Evolutionary conservation across 2,888 invertebrate species (phyloP).

Genomic region (Metellina segmentata): DNA sequence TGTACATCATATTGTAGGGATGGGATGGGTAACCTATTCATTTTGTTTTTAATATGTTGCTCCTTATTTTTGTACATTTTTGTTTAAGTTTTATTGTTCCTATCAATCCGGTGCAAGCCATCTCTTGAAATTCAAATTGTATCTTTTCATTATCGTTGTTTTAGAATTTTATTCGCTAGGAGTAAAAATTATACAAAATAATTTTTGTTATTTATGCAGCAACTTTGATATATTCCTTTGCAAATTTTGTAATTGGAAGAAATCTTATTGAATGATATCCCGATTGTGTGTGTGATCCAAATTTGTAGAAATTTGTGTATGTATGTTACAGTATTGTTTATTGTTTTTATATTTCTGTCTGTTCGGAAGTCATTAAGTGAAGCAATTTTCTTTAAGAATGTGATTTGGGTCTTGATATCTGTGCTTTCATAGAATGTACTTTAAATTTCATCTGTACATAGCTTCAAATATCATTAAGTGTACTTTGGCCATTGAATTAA

Average conservation of each 20-base stretch:
- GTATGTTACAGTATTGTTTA: neutral
- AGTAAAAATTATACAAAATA: slow-evolving; percentile 2
- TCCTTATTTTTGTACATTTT: slow-evolving; percentile 38
- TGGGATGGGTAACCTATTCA: slow-evolving; percentile 41
- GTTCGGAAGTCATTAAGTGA: slow-evolving; percentile 10
- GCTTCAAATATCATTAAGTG: slow-evolving; percentile 39
- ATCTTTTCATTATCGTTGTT: slow-evolving; percentile 23
- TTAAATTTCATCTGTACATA: slow-evolving; percentile 47
- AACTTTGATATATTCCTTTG: neutral
- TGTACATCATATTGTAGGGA: slow-evolving; percentile 48
- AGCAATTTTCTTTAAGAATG: slow-evolving; percentile 15
- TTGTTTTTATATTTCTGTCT: slow-evolving; percentile 31
- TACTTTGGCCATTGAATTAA: slow-evolving; percentile 23
- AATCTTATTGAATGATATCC: slow-evolving; percentile 7
- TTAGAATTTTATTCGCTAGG: neutral
- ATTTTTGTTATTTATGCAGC: slow-evolving; percentile 3
- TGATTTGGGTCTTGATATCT: slow-evolving; percentile 42
- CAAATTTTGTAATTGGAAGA: slow-evolving; percentile 20
- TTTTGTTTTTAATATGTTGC: slow-evolving; percentile 34
- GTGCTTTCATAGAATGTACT: slow-evolving; percentile 26
- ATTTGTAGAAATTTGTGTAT: neutral
- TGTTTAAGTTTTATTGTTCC: slow-evolving; percentile 55
- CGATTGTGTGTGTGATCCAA: neutral
- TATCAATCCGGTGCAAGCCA: slow-evolving; percentile 56
- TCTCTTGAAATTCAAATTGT: slow-evolving; percentile 21